Evolutionary conservation across 1,140 invertebrate species (phyloP), one percentile per base, ranked within the genome.

Genomic region (Reticulitermes speratus): DNA sequence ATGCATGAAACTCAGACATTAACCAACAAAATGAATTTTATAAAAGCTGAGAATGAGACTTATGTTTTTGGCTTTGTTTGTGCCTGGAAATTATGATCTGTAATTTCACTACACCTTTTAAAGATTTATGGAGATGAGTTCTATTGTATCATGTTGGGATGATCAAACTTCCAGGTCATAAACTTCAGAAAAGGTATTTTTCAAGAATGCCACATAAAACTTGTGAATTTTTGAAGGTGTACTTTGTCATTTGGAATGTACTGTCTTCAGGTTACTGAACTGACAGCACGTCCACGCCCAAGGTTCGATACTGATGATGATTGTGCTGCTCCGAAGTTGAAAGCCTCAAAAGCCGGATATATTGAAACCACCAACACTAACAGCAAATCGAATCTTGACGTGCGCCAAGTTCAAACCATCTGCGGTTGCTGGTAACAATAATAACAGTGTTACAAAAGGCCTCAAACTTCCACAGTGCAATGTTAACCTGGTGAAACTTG

Each of bases 331-430:
- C 87, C 86, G 87, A 86, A 89, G 87, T 85, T 89, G 87, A 87
- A 90, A 88, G 85, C 87, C 25, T 85, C 87, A 30, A 86, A 86
- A 75, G n/a, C 82, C 86, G 14, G 89, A 90, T 59, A 87, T 91
- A 30, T 75, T 91, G 25, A 91, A 90, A 89, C 91, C 91, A 12
- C 89, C 91, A n/a, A 90, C 89, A 38, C 85, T 91, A 48, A 88
- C 87, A 32, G 86, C 88, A 23, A 88, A 86, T 84, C 86, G 65
- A 82, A 88, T 88, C 59, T 52, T 86, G n/a, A 84, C 75, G 14
- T 86, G 65, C 25, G 44, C 87, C 84, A 87, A 87, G 45, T 87
- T 88, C 82, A 88, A 88, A 86, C 82, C 87, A 16, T 55, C 69
- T 45, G n/a, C 55, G 65, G 25, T 82, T 25, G 19, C 30, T 75